These are phyloP conservation scores for Bilobella aurantiaca DNA, from an alignment of 1,140 invertebrate species.

Conservation along the genomic window DNA sequence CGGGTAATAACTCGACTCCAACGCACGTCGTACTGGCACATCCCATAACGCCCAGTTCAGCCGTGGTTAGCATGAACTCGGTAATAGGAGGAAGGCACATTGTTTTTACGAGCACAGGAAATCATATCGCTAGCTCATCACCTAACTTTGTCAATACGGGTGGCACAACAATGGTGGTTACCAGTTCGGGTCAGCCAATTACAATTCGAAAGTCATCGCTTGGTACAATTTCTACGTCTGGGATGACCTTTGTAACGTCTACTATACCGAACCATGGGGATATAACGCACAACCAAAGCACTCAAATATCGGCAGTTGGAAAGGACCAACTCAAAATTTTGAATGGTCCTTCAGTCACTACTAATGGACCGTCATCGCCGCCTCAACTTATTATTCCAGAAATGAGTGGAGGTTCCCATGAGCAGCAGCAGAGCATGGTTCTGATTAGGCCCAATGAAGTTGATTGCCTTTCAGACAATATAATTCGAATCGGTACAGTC, in stretches of 20 bases:
- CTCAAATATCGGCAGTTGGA: too few relatives aligned
- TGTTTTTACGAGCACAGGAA: not conserved
- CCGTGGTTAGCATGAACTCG: conserved; percentile 4
- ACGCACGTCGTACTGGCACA: conserved; percentile 29
- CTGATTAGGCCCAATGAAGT: conserved; percentile 23
- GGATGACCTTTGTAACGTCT: conserved; percentile 5
- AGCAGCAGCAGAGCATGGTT: conserved; percentile 17
- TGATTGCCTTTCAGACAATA: conserved; percentile 22
- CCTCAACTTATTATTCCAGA: conserved; percentile 35
- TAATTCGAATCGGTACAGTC: conserved; percentile 20
- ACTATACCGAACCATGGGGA: too few relatives aligned
- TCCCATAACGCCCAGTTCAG: conserved; percentile 24
- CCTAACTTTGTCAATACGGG: too few relatives aligned
- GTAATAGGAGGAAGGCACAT: not conserved
- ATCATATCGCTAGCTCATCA: not conserved
- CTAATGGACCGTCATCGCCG: conserved; percentile 28
- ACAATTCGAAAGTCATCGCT: conserved; percentile 24
- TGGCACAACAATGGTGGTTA: conserved; percentile 16
- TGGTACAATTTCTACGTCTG: conserved; percentile 1
- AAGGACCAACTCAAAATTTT: too few relatives aligned
- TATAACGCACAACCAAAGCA: too few relatives aligned
- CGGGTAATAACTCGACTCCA: conserved; percentile 6
- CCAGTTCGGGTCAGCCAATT: conserved; percentile 13
- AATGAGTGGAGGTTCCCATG: conserved; percentile 19
- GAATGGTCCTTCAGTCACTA: conserved; percentile 22